Base-by-base conservation (phyloP, 2,113 vertebrate species). In the Eleginops maclovinus region DNA sequence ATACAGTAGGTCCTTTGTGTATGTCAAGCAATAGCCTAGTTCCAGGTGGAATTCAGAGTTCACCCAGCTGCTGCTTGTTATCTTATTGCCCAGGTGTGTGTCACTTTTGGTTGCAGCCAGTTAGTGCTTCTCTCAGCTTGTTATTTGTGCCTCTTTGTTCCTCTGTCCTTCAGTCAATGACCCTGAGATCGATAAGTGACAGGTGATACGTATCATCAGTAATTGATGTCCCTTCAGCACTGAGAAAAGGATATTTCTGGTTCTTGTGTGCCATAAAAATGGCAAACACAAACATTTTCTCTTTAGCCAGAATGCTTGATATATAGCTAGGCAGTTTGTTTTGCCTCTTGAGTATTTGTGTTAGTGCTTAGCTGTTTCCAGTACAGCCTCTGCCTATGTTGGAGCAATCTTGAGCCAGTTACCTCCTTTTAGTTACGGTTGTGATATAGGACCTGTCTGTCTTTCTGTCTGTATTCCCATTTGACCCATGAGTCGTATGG, bases 171-270 rank as follows among this genome's bases (percentile, higher is more conserved):
- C 14, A 54, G 43, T 58, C 28, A 17, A 43, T 58, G 44, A 83
- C 75, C 56, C 56, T 13, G 63, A 53, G 31, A 73, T 72, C 6
- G 10, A 83, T 72, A 49, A 21, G 22, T 55, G 68, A 62, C 44
- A 46, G 58, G 16, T 47, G 11, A 53, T 28, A 53, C 51, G 21
- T 40, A 26, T 56, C 63, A 67, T 74, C 44, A n/a, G 47, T 74
- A 43, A 81, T 24, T 67, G 47, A 67, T 41, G 60, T 65, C 40
- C 7, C 46, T 15, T 26, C 41, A 36, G 14, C 15, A 24, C 24
- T 6, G 0, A 31, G 36, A 31, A 47, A 15, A 24, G 24, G 41
- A 55, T 12, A 60, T 54, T 47, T 66, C 54, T 66, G 21, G 73
- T 11, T 15, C 61, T 43, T 47, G 60, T 64, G 51, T 36, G 21